Evolutionary conservation across 2,113 vertebrate genomes (phyloP), one percentile per base, ranked within the genome.

Genomic region (Neofelis nebulosa): DNA sequence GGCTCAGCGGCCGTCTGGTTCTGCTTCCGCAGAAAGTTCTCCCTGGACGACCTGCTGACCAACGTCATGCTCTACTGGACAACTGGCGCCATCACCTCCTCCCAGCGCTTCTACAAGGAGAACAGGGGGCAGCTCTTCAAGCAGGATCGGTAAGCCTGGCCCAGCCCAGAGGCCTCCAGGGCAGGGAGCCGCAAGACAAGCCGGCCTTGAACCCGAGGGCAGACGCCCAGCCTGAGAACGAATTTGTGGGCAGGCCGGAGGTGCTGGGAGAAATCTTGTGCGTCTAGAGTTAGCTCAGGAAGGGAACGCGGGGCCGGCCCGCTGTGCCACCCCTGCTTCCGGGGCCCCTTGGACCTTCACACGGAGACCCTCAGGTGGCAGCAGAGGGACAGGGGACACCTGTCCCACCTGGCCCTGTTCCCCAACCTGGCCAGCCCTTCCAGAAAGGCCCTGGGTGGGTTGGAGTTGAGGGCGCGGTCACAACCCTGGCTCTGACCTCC

Each of bases 221-320:
- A 15, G 41, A 10, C 12, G 29, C 13, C 3, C 1, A 7, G 71
- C 52, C 21, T 11, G 27, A 57, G 31, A 18, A 31, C 11, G 31
- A 11, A 13, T 4, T 45, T n/a, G 41, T 7, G 41, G 41, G 41
- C 6, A 0, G 19, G 57, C 7, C 0, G 57, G 57, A 23, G 57
- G 57, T 7, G 15, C 48, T 29, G 1, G 12, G n/a, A 45, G 65
- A 71, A 63, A 68, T 11, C 78, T 6, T 16, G 1, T 29, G 23
- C 36, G 73, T 66, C 55, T 45, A 55, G 36, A 92, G 18, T 10
- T 25, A 15, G n/a, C 45, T 65, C 69, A 45, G 1, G 21, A 19
- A 74, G 33, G n/a, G 61, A 25, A 12, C 3, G 16, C 27, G 6
- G 2, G 18, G 23, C 57, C 52, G 23, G 29, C 10, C 31, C 27